Evolutionary conservation across 2,797 vertebrate species (phyloP).

Genomic region (Neostethus bicornis): DNA sequence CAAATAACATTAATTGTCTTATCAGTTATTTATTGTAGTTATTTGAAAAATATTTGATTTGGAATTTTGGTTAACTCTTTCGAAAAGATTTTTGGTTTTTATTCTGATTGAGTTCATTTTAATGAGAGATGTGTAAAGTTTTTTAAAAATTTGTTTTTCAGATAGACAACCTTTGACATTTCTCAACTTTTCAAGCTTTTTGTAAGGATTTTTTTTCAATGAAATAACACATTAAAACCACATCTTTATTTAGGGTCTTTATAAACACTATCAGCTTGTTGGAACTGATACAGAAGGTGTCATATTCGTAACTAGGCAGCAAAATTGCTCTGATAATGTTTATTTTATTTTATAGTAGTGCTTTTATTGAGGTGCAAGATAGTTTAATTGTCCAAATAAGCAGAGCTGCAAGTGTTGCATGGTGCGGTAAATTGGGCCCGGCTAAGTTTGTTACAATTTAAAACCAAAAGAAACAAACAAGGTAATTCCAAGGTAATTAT

Average conservation of each 20-base stretch:
- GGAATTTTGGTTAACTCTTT: background rate
- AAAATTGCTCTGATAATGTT: no score
- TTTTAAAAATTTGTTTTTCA: no score
- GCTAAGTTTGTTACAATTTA: conserved; percentile 65
- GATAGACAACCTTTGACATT: no score
- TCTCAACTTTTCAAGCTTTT: no score
- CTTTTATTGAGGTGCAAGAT: conserved; percentile 2
- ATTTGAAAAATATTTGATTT: background rate
- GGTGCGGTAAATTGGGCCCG: conserved; percentile 51
- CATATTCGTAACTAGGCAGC: no score
- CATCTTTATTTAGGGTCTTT: background rate
- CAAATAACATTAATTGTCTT: background rate
- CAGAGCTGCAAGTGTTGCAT: conserved; percentile 34
- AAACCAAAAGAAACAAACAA: conserved; percentile 75
- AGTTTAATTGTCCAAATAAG: conserved; percentile 29
- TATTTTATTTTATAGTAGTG: no score
- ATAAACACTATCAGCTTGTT: no score
- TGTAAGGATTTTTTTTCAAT: no score
- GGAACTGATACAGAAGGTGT: no score
- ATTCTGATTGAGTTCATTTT: no score
- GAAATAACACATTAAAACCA: no score
- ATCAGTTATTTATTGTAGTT: background rate
- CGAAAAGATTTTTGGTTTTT: conserved; percentile 6
- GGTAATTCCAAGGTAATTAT: conserved; percentile 72
- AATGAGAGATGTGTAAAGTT: no score